These are phyloP conservation scores for Nowickia ferox DNA, from an alignment of 2,888 invertebrate species.

Conservation along the genomic window DNA sequence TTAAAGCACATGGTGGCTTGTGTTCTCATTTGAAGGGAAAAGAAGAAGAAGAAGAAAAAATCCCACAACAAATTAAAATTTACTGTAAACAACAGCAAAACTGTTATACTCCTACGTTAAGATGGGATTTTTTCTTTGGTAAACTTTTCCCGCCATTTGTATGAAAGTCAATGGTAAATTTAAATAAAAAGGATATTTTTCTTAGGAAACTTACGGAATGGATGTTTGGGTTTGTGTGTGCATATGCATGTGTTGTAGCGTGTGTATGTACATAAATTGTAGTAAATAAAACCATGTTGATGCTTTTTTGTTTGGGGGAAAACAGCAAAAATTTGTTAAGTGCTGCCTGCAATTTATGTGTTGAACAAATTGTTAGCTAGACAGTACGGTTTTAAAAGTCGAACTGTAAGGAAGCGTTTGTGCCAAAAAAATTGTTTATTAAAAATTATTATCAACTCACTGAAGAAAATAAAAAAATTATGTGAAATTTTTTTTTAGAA, in stretches of 20 bases:
- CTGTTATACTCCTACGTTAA: constrained; percentile 43
- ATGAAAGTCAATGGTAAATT: not conserved
- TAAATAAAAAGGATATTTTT: not conserved
- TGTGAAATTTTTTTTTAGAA: too few relatives aligned
- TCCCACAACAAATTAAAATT: constrained; percentile 38
- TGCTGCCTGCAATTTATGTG: constrained; percentile 29
- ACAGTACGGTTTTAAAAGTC: constrained; percentile 54
- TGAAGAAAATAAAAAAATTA: not conserved
- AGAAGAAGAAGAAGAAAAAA: constrained; percentile 7
- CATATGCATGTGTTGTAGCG: not conserved
- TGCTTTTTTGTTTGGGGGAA: constrained; percentile 9
- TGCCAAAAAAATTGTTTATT: not conserved
- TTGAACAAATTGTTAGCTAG: constrained; percentile 18
- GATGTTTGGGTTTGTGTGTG: not conserved
- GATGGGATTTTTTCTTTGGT: not conserved
- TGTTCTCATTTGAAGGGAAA: constrained; percentile 5
- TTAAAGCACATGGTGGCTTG: constrained; percentile 43
- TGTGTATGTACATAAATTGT: not conserved
- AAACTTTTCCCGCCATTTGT: constrained; percentile 22
- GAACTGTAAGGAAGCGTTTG: constrained; percentile 32
- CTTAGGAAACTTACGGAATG: not conserved
- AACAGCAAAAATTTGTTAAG: constrained; percentile 36
- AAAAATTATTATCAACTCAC: not conserved
- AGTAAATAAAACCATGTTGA: constrained; percentile 28
- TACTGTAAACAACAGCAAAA: constrained; percentile 2